Conservation (phyloP, 1,140 invertebrate genomes). For the Cotesia chilonis region DNA sequence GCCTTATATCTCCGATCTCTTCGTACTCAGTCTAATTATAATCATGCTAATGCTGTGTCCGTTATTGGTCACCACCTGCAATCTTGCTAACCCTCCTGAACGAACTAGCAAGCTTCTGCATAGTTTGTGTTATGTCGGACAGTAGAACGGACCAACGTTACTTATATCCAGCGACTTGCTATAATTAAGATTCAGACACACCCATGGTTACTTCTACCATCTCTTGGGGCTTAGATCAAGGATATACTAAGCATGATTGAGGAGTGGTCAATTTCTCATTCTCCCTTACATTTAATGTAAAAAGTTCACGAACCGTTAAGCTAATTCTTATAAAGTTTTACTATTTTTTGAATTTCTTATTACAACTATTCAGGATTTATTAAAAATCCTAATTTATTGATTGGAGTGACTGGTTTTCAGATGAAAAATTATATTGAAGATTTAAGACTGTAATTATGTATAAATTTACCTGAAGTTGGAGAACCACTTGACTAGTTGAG, state of each 20-base stretch:
- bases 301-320: neutral
- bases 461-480: slow-evolving; percentile 96
- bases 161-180: slow-evolving; percentile 49
- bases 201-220: slow-evolving; percentile 59
- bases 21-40: slow-evolving; percentile 67
- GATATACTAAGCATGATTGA: slow-evolving; percentile 40
- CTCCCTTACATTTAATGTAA: slow-evolving; percentile 9
- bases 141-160: slow-evolving; percentile 12
- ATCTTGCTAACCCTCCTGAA: slow-evolving; percentile 31
- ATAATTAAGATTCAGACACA: slow-evolving; percentile 68
- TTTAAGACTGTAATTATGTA: neutral
- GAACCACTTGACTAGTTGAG: slow-evolving; percentile 99
- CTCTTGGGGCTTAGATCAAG: slow-evolving; percentile 62
- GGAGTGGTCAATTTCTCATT: slow-evolving; percentile 57
- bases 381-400: too few relatives aligned
- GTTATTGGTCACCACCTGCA: slow-evolving; percentile 40
- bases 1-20: slow-evolving; percentile 60
- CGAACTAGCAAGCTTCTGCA: slow-evolving; percentile 39
- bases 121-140: slow-evolving; percentile 30
- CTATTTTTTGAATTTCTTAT: too few relatives aligned
- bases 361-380: too few relatives aligned
- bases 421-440: neutral
- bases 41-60: slow-evolving; percentile 64
- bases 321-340: too few relatives aligned
- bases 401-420: neutral